A percentile compares a stretch with the other conserved stretches of the same genome.
phyloP scores from a whole-genome alignment of 2,797 vertebrate genomes.

The Premnoplex brunnescens region DNA sequence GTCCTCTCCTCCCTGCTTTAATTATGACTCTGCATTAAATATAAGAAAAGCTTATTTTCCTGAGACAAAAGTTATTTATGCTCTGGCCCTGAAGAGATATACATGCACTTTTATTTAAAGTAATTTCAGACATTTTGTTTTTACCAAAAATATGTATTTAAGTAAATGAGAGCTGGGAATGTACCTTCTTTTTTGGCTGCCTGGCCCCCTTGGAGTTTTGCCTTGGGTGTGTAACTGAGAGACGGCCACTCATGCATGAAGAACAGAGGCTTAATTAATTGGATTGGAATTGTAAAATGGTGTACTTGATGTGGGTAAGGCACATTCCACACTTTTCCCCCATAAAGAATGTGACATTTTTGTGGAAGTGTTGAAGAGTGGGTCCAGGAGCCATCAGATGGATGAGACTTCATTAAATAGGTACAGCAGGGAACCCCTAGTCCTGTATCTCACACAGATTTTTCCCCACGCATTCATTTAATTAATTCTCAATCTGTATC shows the following conservation, averaged over 20 bases:
- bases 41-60: conserved; percentile 47
- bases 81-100: conserved; percentile 49
- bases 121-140: conserved; percentile 27
- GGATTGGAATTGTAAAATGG: conserved; percentile 73
- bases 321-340: conserved; percentile 60
- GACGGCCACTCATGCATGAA: conserved; percentile 65
- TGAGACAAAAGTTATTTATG: conserved; percentile 27
- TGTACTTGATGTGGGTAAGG: conserved; percentile 66
- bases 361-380: conserved; percentile 68
- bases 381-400: conserved; percentile 66
- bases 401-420: conserved; percentile 73
- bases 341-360: conserved; percentile 76
- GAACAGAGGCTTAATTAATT: conserved; percentile 73
- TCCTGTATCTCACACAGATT: conserved; percentile 40
- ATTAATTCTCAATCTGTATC: conserved; percentile 65
- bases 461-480: conserved; percentile 30
- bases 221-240: conserved; percentile 62
- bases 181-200: conserved; percentile 3
- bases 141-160: conserved; percentile 36
- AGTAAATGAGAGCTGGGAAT: conserved; percentile 34
- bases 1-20: conserved; percentile 60
- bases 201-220: conserved; percentile 59
- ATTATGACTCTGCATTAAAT: conserved; percentile 59
- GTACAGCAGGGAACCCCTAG: conserved; percentile 64
- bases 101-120: background rate